Conservation (phyloP, 2,113 vertebrate genomes). For the Megaleporinus macrocephalus region DNA sequence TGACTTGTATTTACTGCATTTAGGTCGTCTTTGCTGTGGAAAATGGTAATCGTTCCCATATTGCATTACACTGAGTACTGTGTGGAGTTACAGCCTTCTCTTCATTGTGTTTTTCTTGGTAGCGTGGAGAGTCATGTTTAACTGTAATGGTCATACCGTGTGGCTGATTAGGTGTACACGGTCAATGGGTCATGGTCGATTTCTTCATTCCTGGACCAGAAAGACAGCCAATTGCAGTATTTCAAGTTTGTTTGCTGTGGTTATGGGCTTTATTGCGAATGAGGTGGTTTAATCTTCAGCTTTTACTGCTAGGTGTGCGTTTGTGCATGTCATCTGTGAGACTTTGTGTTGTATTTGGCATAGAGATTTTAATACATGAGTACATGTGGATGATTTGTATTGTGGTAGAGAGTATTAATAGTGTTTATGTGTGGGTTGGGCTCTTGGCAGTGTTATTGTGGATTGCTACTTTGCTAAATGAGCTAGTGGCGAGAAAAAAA, state of each 20-base stretch:
- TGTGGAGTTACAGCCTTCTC: slow-evolving; percentile 1
- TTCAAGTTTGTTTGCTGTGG: slow-evolving; percentile 1
- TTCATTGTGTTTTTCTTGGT: slow-evolving; percentile 31
- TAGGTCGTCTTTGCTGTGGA: not conserved
- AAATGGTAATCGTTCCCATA: slow-evolving; percentile 1
- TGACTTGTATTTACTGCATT: not conserved
- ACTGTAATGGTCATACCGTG: slow-evolving; percentile 26
- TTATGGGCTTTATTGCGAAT: not conserved
- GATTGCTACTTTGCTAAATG: slow-evolving; percentile 26
- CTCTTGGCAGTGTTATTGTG: slow-evolving; percentile 6
- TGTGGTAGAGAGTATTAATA: slow-evolving; percentile 18
- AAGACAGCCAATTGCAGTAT: not conserved
- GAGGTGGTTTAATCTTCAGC: slow-evolving; percentile 57
- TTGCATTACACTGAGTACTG: not conserved
- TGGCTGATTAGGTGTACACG: slow-evolving; percentile 29
- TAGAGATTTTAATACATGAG: not conserved
- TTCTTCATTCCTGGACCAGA: slow-evolving; percentile 22
- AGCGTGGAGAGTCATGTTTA: not conserved
- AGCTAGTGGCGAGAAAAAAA: too few relatives aligned
- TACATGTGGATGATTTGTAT: slow-evolving; percentile 6
- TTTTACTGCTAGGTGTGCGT: slow-evolving; percentile 5
- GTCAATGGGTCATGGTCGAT: slow-evolving; percentile 43
- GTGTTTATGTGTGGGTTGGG: not conserved
- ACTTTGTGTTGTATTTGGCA: slow-evolving; percentile 13
- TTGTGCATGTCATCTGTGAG: not conserved